Conservation (phyloP, 1,140 invertebrate genomes). For the Bathynomus jamesi region DNA sequence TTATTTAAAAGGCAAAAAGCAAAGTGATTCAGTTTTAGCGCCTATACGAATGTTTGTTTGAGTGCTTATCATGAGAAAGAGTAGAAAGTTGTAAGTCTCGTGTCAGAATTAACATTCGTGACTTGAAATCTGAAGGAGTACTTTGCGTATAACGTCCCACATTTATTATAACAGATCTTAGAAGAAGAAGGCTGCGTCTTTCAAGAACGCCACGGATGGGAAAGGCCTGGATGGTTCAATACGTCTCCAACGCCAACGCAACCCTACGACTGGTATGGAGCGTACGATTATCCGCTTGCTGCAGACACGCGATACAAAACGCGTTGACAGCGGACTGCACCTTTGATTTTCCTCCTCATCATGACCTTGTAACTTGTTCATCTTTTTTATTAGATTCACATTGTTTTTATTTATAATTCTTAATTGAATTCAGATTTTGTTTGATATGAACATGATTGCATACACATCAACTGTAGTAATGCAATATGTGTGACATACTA, state of each 20-base stretch:
- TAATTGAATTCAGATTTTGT: too few relatives aligned
- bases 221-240: constrained; percentile 67
- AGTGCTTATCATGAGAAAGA: background rate
- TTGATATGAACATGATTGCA: too few relatives aligned
- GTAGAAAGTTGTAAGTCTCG: background rate
- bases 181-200: constrained; percentile 66
- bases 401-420: too few relatives aligned
- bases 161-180: too few relatives aligned
- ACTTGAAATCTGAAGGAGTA: too few relatives aligned
- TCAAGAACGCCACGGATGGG: constrained; percentile 78
- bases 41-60: too few relatives aligned
- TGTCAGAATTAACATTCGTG: constrained; percentile 23
- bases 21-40: background rate
- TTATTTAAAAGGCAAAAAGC: background rate
- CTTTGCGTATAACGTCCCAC: too few relatives aligned
- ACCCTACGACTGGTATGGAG: constrained; percentile 74
- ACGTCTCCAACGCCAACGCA: constrained; percentile 44
- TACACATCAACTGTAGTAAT: too few relatives aligned
- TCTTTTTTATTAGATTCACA: too few relatives aligned
- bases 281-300: constrained; percentile 59
- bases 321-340: constrained; percentile 64
- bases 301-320: constrained; percentile 57
- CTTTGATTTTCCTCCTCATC: constrained; percentile 70
- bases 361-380: constrained; percentile 58
- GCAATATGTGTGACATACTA: too few relatives aligned